phyloP scores from a whole-genome alignment of 1,140 invertebrate genomes.

The Pomacea maculata region DNA sequence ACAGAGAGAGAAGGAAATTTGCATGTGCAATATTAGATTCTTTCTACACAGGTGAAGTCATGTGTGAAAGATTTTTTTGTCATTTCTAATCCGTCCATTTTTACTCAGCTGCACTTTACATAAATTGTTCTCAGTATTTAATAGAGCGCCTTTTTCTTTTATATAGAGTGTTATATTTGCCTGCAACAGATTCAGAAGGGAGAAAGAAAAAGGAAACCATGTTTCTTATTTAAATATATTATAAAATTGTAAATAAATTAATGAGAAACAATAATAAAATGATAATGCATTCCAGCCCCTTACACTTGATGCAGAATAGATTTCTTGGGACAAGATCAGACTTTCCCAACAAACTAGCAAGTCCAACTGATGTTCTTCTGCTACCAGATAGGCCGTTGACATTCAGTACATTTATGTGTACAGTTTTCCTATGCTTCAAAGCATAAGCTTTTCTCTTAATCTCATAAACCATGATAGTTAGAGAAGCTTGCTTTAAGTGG shows the following conservation, averaged over 20 bases:
- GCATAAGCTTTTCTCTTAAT: too few species aligned
- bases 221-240: background rate
- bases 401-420: too few species aligned
- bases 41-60: conserved; percentile 1
- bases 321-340: background rate
- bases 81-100: background rate
- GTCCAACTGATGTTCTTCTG: too few species aligned
- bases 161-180: background rate
- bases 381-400: too few species aligned
- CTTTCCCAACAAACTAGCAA: too few species aligned
- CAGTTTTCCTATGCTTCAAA: too few species aligned
- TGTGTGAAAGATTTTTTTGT: background rate
- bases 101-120: background rate
- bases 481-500: too few species aligned
- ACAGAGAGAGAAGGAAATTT: too few species aligned
- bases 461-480: too few species aligned
- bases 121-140: background rate
- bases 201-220: background rate
- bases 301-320: background rate
- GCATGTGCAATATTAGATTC: too few species aligned
- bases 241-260: background rate
- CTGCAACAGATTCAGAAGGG: background rate
- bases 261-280: background rate
- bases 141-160: background rate
- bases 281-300: background rate